Evolutionary conservation across 2,113 vertebrate species (phyloP).

Genomic region (Sus scrofa): T2T-Sscrofa CM000830.6:23834501-23835000

Average conservation of each 20-base stretch:
- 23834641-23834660: constrained; percentile 8
- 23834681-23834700: not conserved
- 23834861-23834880: constrained; percentile 30
- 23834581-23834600: constrained; percentile 57
- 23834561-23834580: constrained; percentile 15
- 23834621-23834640: constrained; percentile 40
- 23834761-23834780: not conserved
- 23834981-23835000: constrained; percentile 44
- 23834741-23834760: not conserved
- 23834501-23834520: constrained; percentile 38
- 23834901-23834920: constrained; percentile 24
- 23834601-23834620: not conserved
- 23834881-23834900: not conserved
- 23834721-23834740: not conserved
- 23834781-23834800: not conserved
- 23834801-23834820: not conserved
- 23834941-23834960: constrained; percentile 17
- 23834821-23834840: not conserved
- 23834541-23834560: constrained; percentile 60
- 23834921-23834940: constrained; percentile 36
- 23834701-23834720: not conserved
- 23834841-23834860: not conserved
- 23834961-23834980: constrained; percentile 4
- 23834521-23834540: constrained; percentile 65
- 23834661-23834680: not conserved